Evolutionary conservation across 1,140 invertebrate genomes (phyloP).

Genomic region (Achroia grisella): DNA sequence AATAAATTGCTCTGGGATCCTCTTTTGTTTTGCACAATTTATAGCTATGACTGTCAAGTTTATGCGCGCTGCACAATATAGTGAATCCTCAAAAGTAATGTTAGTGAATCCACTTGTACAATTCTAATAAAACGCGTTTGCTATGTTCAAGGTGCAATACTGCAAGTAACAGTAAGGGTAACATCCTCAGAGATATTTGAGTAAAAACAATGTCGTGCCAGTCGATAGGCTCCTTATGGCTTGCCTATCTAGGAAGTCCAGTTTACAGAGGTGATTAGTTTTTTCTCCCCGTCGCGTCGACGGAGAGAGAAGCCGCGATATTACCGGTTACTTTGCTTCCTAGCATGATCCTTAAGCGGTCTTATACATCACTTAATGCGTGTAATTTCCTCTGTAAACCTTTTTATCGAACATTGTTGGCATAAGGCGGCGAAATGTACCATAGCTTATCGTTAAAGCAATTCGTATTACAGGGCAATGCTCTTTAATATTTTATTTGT

Average conservation of each 20-base stretch:
- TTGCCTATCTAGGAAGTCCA: slow-evolving; percentile 28
- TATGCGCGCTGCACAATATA: slow-evolving; percentile 39
- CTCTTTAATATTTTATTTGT: too few species aligned
- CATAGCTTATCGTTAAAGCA: too few species aligned
- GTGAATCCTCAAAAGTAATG: slow-evolving; percentile 17
- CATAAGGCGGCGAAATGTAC: slow-evolving; percentile 6
- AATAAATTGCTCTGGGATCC: slow-evolving; percentile 33
- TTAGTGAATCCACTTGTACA: slow-evolving; percentile 23
- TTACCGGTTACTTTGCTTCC: slow-evolving; percentile 43
- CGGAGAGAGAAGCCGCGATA: not conserved
- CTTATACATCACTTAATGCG: slow-evolving; percentile 33
- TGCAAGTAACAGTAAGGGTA: too few species aligned
- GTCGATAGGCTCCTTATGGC: slow-evolving; percentile 7
- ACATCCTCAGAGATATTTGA: slow-evolving; percentile 13
- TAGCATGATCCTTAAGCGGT: slow-evolving; percentile 52
- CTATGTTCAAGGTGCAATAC: slow-evolving; percentile 6
- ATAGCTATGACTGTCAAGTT: slow-evolving; percentile 33
- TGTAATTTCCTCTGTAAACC: slow-evolving; percentile 41
- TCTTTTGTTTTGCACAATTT: slow-evolving; percentile 52
- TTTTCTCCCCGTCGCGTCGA: slow-evolving; percentile 19
- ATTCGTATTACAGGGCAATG: too few species aligned
- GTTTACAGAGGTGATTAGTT: slow-evolving; percentile 42
- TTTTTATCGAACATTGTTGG: slow-evolving; percentile 36
- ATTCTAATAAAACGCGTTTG: slow-evolving; percentile 14
- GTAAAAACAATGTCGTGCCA: slow-evolving; percentile 15